Percentiles rank a stretch among this genome's conserved stretches.
These are phyloP conservation scores for Formica aserva DNA, from an alignment of 2,888 invertebrate species.

Conservation along the genomic window DNA sequence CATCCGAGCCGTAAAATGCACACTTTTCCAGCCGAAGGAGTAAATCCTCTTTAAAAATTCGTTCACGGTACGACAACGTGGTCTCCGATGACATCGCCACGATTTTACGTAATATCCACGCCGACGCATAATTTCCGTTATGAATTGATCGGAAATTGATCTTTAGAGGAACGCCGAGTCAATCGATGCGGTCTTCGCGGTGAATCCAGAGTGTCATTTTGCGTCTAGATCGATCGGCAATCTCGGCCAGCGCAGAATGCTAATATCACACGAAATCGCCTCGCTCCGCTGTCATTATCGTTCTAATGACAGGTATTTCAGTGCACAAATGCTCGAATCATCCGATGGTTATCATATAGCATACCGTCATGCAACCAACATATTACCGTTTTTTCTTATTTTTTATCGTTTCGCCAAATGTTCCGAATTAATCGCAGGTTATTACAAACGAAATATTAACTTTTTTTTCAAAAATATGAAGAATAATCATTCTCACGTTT, in stretches of 20 bases:
- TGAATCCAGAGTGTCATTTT: conserved; percentile 51
- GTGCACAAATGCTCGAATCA: conserved; percentile 57
- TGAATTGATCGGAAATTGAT: conserved; percentile 47
- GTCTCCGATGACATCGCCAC: background rate
- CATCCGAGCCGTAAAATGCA: background rate
- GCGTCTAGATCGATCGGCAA: conserved; percentile 60
- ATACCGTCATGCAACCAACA: conserved; percentile 14
- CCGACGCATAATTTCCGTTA: conserved; percentile 44
- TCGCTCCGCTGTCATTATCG: conserved; percentile 72
- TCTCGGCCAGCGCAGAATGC: conserved; percentile 41
- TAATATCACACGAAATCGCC: conserved; percentile 72
- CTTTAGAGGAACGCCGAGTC: conserved; percentile 41
- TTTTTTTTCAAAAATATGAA: background rate
- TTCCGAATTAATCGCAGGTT: background rate
- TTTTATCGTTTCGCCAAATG: background rate
- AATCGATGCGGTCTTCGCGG: conserved; percentile 35
- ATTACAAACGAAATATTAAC: background rate
- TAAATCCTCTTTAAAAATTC: conserved; percentile 27
- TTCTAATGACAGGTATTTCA: conserved; percentile 75
- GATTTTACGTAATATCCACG: conserved; percentile 41
- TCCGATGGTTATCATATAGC: conserved; percentile 58
- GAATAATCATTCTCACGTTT: background rate
- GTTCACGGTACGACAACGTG: conserved; percentile 4
- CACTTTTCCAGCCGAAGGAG: background rate
- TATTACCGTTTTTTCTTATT: conserved; percentile 7